These are phyloP conservation scores for Sitta europaea DNA, from an alignment of 2,113 vertebrate species.

Conservation along the genomic window DNA sequence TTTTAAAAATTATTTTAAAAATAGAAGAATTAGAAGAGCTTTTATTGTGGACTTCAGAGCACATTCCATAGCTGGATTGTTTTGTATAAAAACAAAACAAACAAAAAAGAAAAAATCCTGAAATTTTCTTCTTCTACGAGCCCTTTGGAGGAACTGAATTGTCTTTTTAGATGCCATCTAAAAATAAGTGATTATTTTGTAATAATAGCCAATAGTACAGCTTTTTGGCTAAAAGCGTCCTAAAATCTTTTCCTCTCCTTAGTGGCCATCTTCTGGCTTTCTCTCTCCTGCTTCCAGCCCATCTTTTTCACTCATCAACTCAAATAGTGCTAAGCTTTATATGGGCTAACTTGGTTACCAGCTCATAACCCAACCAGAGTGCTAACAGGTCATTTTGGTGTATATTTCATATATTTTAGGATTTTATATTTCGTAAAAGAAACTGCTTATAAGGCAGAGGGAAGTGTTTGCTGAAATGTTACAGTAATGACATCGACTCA, in stretches of 20 bases:
- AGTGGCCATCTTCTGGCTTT: neutral
- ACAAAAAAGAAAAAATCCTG: neutral
- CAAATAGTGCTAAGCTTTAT: neutral
- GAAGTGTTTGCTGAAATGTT: neutral
- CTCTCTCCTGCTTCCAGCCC: neutral
- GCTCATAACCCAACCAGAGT: neutral
- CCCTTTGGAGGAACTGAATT: neutral
- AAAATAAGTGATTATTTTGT: neutral
- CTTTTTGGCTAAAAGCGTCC: neutral
- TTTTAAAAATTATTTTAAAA: neutral
- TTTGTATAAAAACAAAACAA: neutral
- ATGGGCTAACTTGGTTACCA: neutral
- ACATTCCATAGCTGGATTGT: neutral
- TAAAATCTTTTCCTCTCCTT: neutral
- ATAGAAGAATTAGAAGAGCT: neutral
- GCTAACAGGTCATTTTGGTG: neutral
- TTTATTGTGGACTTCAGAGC: neutral
- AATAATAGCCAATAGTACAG: no score
- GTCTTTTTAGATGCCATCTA: neutral
- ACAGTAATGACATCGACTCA: neutral
- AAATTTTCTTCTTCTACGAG: neutral
- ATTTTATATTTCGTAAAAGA: neutral
- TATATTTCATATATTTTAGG: neutral
- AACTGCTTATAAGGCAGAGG: neutral
- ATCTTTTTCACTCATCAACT: neutral